Percentiles rank a stretch among this genome's conserved stretches.
phyloP scores from a whole-genome alignment of 2,113 vertebrate species.

The Pithys albifrons region DNA sequence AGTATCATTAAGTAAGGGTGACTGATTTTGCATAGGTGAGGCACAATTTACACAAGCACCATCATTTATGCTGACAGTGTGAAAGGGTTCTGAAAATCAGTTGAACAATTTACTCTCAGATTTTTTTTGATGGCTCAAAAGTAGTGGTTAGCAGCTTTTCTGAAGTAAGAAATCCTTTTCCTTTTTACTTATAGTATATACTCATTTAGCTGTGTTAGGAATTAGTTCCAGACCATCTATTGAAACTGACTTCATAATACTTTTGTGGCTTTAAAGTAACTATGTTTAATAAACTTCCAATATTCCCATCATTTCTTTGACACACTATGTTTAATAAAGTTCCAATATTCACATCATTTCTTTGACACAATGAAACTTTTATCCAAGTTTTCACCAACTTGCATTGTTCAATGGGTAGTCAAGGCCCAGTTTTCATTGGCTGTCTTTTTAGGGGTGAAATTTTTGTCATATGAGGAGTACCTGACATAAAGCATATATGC shows the following conservation, averaged over 20 bases:
- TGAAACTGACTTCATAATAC: neutral
- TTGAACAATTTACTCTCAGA: neutral
- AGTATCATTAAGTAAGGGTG: neutral
- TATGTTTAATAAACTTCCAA: neutral
- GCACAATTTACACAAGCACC: neutral
- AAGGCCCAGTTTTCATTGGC: neutral
- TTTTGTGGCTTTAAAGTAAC: neutral
- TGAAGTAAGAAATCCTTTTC: neutral
- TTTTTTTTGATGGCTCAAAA: neutral
- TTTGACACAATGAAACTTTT: neutral
- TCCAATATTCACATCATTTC: neutral
- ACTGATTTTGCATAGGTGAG: neutral
- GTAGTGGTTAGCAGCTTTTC: neutral
- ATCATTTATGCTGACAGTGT: neutral
- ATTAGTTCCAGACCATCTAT: neutral
- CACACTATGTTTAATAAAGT: neutral
- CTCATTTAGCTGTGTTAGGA: neutral
- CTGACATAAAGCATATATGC: neutral
- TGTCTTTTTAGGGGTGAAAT: neutral
- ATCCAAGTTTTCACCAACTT: neutral
- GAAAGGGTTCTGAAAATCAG: neutral
- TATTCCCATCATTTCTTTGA: neutral
- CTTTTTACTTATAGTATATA: neutral
- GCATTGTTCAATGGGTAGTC: neutral
- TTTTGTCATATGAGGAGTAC: neutral